A percentile compares a stretch with the other conserved stretches of the same genome.
Evolutionary conservation across 2,888 invertebrate genomes (phyloP).

Genomic region (Parapristionchus giblindavisi): DNA sequence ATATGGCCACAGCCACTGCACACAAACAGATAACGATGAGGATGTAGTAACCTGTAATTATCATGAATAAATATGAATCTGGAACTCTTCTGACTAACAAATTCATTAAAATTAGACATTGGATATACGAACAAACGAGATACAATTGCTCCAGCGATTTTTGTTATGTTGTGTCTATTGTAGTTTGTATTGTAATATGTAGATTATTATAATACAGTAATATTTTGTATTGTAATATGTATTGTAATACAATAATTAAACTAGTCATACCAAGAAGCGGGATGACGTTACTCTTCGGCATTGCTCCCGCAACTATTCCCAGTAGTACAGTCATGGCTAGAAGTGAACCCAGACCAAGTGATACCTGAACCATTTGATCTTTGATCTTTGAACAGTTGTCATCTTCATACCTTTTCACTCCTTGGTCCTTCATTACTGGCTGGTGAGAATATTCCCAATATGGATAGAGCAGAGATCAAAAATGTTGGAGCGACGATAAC

Average conservation of each 20-base stretch:
- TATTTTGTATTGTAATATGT: neutral
- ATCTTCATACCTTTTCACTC: slow-evolving; percentile 56
- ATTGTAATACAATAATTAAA: too few species aligned
- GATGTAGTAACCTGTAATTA: slow-evolving; percentile 59
- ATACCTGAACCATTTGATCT: slow-evolving; percentile 48
- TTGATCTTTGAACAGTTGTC: neutral
- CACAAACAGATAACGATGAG: slow-evolving; percentile 62
- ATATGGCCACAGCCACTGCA: slow-evolving; percentile 62
- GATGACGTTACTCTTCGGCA: slow-evolving; percentile 65
- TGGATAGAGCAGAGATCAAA: slow-evolving; percentile 62
- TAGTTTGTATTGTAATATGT: neutral
- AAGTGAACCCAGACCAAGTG: slow-evolving; percentile 60
- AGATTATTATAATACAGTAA: neutral
- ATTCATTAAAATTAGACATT: too few species aligned
- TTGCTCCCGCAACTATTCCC: slow-evolving; percentile 65
- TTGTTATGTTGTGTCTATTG: neutral
- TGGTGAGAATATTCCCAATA: slow-evolving; percentile 65
- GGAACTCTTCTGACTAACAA: too few species aligned
- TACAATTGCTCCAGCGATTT: neutral
- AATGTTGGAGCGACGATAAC: slow-evolving; percentile 66
- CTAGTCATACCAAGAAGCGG: slow-evolving; percentile 62
- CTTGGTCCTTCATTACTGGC: slow-evolving; percentile 62
- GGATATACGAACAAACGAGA: too few species aligned
- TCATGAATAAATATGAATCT: too few species aligned
- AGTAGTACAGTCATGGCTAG: slow-evolving; percentile 63